phyloP scores from a whole-genome alignment of 1,140 invertebrate species.

The Drosophila simulans region DNA sequence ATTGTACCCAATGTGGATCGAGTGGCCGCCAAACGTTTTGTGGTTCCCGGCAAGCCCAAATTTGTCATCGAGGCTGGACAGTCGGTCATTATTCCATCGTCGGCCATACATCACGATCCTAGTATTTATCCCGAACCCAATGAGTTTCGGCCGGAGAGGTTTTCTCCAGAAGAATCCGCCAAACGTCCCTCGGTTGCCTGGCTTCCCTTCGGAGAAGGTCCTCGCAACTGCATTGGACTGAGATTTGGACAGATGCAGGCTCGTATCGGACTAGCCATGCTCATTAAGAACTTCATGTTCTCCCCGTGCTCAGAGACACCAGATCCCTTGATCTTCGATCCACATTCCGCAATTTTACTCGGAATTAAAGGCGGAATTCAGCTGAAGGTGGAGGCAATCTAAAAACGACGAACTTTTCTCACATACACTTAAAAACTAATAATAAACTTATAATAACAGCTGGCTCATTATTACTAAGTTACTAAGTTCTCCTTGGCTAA shows the following conservation, averaged over 20 bases:
- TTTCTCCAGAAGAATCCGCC: conserved; percentile 82
- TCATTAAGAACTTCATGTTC: conserved; percentile 81
- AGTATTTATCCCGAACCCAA: conserved; percentile 86
- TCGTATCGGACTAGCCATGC: conserved; percentile 76
- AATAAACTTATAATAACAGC: neutral
- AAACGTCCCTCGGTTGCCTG: conserved; percentile 84
- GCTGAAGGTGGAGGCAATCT: conserved; percentile 50
- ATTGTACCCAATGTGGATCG: conserved; percentile 87
- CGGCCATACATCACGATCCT: conserved; percentile 86
- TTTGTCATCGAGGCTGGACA: conserved; percentile 87
- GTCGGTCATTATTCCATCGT: conserved; percentile 86
- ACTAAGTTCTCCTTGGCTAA: neutral
- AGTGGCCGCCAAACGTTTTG: conserved; percentile 86
- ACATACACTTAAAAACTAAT: too few species aligned
- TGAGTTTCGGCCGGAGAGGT: conserved; percentile 87
- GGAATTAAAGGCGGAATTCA: conserved; percentile 29
- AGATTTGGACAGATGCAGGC: conserved; percentile 85
- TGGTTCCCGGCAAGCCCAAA: conserved; percentile 86
- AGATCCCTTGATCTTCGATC: conserved; percentile 40
- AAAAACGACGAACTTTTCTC: too few species aligned
- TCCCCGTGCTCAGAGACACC: conserved; percentile 57
- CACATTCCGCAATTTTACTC: conserved; percentile 22
- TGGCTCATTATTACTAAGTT: neutral
- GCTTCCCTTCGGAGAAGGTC: conserved; percentile 88
- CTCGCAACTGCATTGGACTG: conserved; percentile 85